Conservation (phyloP, 2,888 invertebrate species). For the Athetis lepigone region DNA sequence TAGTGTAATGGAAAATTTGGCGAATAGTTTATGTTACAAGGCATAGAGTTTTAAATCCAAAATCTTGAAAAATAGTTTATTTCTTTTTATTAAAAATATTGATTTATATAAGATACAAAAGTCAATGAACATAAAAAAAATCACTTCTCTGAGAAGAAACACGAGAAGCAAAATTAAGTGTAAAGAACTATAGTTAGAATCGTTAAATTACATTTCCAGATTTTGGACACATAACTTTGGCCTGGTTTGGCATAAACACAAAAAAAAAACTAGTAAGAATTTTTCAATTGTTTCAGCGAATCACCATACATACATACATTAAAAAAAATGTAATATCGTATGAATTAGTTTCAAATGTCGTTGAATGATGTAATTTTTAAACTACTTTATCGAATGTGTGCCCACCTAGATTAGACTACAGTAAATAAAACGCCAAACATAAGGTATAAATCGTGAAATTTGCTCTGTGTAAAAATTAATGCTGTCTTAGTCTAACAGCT, state of each 20-base stretch:
- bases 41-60: background rate
- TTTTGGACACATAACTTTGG: no score
- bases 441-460: background rate
- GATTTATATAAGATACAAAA: no score
- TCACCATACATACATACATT: constrained; percentile 14
- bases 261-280: no score
- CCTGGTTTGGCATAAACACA: no score
- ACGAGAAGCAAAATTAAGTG: no score
- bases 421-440: constrained; percentile 9
- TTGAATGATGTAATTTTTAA: constrained; percentile 10
- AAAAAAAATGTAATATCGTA: background rate
- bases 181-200: no score
- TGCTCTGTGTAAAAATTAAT: background rate
- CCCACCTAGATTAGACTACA: constrained; percentile 22
- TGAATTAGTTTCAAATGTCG: constrained; percentile 11
- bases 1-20: constrained; percentile 1
- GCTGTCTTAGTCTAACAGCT: background rate
- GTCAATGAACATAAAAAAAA: no score
- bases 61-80: background rate
- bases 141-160: no score
- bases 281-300: background rate
- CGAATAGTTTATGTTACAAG: no score
- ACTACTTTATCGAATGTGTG: constrained; percentile 31
- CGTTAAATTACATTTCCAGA: no score
- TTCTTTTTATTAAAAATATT: no score